A percentile compares a stretch with the other conserved stretches of the same genome.
These are phyloP conservation scores for Saturnia pavonia DNA, from an alignment of 2,888 invertebrate genomes.

Conservation along the genomic window DNA sequence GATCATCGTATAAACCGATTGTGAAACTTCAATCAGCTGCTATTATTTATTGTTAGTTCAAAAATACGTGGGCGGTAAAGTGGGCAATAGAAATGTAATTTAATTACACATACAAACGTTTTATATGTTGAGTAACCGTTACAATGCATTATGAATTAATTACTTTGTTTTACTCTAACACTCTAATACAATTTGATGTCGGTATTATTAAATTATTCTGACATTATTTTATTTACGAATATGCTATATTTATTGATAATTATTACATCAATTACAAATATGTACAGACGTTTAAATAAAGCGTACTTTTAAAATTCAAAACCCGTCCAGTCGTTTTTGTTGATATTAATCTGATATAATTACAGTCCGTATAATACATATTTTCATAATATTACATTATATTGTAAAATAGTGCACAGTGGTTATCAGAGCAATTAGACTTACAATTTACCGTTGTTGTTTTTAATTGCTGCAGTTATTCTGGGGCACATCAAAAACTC, in stretches of 20 bases:
- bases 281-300: neutral
- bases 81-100: constrained; percentile 50
- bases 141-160: constrained; percentile 19
- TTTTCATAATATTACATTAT: neutral
- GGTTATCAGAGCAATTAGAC: neutral
- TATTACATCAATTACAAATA: neutral
- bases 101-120: constrained; percentile 52
- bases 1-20: constrained; percentile 35
- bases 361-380: neutral
- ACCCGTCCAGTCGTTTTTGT: neutral
- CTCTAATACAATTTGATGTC: constrained; percentile 1
- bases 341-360: neutral
- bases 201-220: neutral
- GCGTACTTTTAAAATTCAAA: neutral
- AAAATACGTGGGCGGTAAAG: constrained; percentile 49
- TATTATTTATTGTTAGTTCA: constrained; percentile 43
- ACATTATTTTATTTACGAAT: neutral
- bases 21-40: constrained; percentile 44
- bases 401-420: neutral
- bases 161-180: constrained; percentile 24
- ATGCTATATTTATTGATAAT: neutral
- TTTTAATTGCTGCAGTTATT: neutral
- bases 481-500: neutral
- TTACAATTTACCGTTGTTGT: neutral
- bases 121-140: constrained; percentile 37